Evolutionary conservation across 2,888 invertebrate genomes (phyloP).

Genomic region (Heliothis peltigera): DNA sequence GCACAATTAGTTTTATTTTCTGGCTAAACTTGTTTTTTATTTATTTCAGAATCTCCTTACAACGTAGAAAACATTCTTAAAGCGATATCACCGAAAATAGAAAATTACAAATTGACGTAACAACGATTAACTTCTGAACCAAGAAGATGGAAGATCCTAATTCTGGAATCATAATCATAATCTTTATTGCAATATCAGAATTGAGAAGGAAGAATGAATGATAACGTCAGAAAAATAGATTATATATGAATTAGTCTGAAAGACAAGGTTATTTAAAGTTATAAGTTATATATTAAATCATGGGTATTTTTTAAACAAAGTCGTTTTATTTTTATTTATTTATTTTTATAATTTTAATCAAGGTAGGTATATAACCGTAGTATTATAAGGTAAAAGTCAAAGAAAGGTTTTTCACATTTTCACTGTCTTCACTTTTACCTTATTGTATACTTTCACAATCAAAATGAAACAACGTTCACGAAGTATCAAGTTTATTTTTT

Average conservation of each 20-base stretch:
- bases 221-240: not conserved
- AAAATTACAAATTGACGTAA: conserved; percentile 71
- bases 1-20: too few relatives aligned
- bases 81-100: conserved; percentile 76
- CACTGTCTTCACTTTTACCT: too few relatives aligned
- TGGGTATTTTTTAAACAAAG: not conserved
- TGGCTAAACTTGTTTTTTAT: conserved; percentile 8
- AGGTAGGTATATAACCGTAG: too few relatives aligned
- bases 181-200: too few relatives aligned
- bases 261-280: conserved; percentile 1
- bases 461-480: conserved; percentile 23
- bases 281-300: not conserved
- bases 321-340: conserved; percentile 15
- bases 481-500: conserved; percentile 23
- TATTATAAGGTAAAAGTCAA: too few relatives aligned
- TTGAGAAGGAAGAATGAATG: too few relatives aligned
- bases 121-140: not conserved
- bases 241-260: too few relatives aligned
- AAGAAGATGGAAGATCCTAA: not conserved
- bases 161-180: too few relatives aligned
- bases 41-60: conserved; percentile 86
- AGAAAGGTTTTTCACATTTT: too few relatives aligned
- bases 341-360: too few relatives aligned
- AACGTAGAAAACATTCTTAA: conserved; percentile 84
- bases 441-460: too few relatives aligned